These are phyloP conservation scores for Erethizon dorsatum DNA, from an alignment of 2,797 vertebrate species.

Conservation along the genomic window DNA sequence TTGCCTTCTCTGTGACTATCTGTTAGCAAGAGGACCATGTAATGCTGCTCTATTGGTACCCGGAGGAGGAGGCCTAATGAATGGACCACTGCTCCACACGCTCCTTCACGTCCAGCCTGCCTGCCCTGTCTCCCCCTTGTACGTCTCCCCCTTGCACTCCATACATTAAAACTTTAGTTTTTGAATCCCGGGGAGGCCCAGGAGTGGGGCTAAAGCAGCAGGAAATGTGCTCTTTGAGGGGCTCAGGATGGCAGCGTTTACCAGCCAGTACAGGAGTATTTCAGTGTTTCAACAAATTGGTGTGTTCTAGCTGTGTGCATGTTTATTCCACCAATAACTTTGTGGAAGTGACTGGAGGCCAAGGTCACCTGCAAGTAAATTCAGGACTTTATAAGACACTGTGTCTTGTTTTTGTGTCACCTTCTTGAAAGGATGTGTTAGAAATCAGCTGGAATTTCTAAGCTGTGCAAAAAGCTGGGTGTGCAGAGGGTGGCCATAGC, in stretches of 20 bases:
- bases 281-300: background rate
- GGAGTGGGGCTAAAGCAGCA: background rate
- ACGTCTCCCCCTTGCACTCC: background rate
- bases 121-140: background rate
- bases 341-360: background rate
- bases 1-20: background rate
- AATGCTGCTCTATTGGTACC: background rate
- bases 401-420: background rate
- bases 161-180: background rate
- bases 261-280: background rate
- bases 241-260: background rate
- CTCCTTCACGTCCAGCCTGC: too few species aligned
- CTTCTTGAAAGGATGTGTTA: background rate
- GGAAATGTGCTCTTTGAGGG: background rate
- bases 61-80: background rate
- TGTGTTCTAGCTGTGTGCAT: background rate
- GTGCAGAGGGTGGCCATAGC: background rate
- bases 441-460: constrained; percentile 10
- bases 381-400: background rate
- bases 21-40: background rate
- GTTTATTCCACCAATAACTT: background rate
- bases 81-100: background rate
- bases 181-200: background rate
- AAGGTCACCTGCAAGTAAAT: background rate
- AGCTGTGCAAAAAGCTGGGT: background rate